Conservation (phyloP, 2,888 invertebrate genomes). For the Aleiodes testaceus region DNA sequence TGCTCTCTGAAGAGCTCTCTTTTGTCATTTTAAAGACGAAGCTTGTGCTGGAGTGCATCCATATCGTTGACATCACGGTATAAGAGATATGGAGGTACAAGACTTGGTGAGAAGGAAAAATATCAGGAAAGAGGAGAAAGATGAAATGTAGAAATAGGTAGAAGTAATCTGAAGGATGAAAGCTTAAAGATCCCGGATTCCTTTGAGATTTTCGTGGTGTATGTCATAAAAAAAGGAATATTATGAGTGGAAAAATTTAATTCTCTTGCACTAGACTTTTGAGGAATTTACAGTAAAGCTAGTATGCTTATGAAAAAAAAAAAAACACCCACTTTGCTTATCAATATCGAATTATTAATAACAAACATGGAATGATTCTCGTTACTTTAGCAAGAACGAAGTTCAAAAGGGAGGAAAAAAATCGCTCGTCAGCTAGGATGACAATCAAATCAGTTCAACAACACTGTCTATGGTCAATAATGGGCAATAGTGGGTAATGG, state of each 20-base stretch:
- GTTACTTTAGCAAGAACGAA: no score
- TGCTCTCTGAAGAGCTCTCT: conserved; percentile 31
- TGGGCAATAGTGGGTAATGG: no score
- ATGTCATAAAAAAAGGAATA: background rate
- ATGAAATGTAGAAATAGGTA: conserved; percentile 23
- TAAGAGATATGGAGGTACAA: conserved; percentile 36
- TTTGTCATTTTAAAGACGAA: conserved; percentile 13
- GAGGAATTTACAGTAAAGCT: no score
- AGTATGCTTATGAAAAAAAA: no score
- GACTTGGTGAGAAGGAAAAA: conserved; percentile 38
- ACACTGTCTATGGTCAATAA: no score
- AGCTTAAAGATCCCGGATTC: background rate
- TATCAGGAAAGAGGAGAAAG: conserved; percentile 19
- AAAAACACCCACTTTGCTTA: no score
- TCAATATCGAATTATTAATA: no score
- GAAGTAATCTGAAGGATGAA: conserved; percentile 6
- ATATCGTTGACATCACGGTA: conserved; percentile 44
- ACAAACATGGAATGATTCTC: no score
- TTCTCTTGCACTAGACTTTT: no score
- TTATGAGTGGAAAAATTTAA: background rate
- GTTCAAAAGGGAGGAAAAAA: no score
- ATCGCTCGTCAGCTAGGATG: no score
- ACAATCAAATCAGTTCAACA: no score
- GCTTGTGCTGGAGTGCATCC: conserved; percentile 29
- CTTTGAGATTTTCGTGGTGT: background rate